Base-by-base conservation (phyloP, 1,140 invertebrate species). In the Neodiprion virginianus region DNA sequence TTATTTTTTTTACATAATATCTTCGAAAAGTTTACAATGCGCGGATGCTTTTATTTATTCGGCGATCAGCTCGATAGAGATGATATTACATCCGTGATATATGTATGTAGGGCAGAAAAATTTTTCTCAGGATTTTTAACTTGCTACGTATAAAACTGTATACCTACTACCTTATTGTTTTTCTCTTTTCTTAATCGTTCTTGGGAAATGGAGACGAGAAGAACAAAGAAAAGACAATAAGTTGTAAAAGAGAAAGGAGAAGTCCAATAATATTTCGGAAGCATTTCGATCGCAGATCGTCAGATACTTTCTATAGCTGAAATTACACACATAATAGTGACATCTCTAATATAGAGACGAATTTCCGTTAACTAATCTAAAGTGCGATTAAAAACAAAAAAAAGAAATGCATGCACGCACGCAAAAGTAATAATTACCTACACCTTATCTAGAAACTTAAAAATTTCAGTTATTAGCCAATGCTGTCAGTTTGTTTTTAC, bases 291-390 rank as follows among this genome's bases (percentile, higher is more conserved):
- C 53, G 11, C 8, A 61, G 53, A 61, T 7, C 53, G 53, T 61
- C 11, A 61, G n/a, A 61, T 61, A 61, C 4, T 61, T 14, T 17
- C 53, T 40, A 40, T 40, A 40, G 28, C 28, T 40, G 5, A 40
- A 40, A 40, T 40, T 40, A 40, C 28, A 40, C 5, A 40, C 5
- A 2, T 40, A 40, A 40, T 40, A 40, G 28, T 40, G 28, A 61
- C 53, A 61, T 61, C 53, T 61, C 53, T 61, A 61, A 61, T 61
- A 61, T 61, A 61, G 53, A 61, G 53, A 61, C 53, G 7, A 61
- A 61, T 61, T 61, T 12, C 1, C 53, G 28, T 40, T 40, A 40
- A 40, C 28, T 40, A 40, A 3, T 40, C 28, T 40, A 40, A 40
- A 61, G n/a, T 61, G n/a, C 11, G 53, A 61, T 11, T 61, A 61